A percentile compares a stretch with the other conserved stretches of the same genome.
Conservation (phyloP, 2,797 vertebrate species). For the Enteromius argenteus region DNA sequence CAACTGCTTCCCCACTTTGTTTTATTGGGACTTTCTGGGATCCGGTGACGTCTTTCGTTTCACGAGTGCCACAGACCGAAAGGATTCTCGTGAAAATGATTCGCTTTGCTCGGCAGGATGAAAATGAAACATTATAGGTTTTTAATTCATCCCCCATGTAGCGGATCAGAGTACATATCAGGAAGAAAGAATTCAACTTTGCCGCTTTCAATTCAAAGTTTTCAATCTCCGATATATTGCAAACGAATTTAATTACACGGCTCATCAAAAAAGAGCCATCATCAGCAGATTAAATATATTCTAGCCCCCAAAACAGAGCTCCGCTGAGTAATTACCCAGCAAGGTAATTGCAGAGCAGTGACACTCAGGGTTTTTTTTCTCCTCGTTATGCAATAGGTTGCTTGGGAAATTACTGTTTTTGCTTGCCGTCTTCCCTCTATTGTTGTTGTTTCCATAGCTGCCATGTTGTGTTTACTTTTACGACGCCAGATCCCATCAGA, state of each 20-base stretch:
- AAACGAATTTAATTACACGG: conserved; percentile 46
- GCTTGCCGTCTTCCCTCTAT: background rate
- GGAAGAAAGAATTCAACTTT: background rate
- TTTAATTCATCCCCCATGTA: conserved; percentile 4
- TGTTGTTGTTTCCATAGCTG: conserved; percentile 35
- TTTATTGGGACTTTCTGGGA: conserved; percentile 4
- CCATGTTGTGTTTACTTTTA: background rate
- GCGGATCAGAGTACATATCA: background rate
- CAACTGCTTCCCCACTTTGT: background rate
- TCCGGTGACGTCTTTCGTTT: conserved; percentile 13
- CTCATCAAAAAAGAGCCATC: conserved; percentile 46
- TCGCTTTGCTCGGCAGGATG: conserved; percentile 8
- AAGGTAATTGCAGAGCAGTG: conserved; percentile 41
- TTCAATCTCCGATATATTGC: conserved; percentile 31
- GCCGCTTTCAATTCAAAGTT: conserved; percentile 9
- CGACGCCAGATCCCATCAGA: background rate
- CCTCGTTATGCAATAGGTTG: conserved; percentile 40
- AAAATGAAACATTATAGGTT: conserved; percentile 15
- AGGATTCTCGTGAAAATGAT: conserved; percentile 10
- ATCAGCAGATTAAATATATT: conserved; percentile 45
- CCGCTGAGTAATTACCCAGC: conserved; percentile 31
- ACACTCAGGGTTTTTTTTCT: background rate
- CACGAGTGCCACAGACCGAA: conserved; percentile 22
- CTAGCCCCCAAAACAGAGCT: conserved; percentile 14
- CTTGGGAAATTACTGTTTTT: conserved; percentile 45